Percentiles rank a stretch among this genome's conserved stretches.
phyloP scores from a whole-genome alignment of 92 coral and sea anemone species.

The Porites divaricata region DNA sequence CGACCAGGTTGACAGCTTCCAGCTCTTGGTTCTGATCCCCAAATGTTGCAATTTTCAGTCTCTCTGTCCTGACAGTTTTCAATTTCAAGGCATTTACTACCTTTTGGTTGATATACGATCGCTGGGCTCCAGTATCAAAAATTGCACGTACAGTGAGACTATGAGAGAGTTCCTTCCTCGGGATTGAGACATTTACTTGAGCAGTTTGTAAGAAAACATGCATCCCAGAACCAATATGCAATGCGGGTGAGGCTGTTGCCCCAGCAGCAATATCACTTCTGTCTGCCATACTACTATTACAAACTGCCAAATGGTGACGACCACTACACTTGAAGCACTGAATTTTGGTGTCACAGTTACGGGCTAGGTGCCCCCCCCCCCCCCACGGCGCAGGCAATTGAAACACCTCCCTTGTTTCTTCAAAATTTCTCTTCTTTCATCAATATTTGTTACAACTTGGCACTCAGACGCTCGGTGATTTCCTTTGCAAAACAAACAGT shows the following conservation, averaged over 20 bases:
- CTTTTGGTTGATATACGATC: slow-evolving; percentile 31
- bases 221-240: no score
- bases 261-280: neutral
- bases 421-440: slow-evolving; percentile 24
- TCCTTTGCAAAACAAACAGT: slow-evolving; percentile 4
- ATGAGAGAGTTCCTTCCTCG: neutral
- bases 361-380: neutral
- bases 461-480: slow-evolving; percentile 40
- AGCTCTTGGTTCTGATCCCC: slow-evolving; percentile 32
- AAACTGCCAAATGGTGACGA: no score
- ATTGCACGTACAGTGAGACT: neutral
- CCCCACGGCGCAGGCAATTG: slow-evolving; percentile 3
- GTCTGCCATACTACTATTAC: neutral
- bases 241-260: no score
- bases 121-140: slow-evolving; percentile 7
- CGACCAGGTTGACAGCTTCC: slow-evolving; percentile 30
- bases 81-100: slow-evolving; percentile 14
- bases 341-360: neutral
- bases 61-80: slow-evolving; percentile 9
- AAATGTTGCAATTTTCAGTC: slow-evolving; percentile 13
- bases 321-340: neutral
- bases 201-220: slow-evolving; percentile 5
- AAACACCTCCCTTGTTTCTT: slow-evolving; percentile 36
- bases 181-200: neutral
- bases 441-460: neutral